These are phyloP conservation scores for Petaurus breviceps DNA, from an alignment of 2,113 vertebrate genomes.

Conservation along the genomic window DNA sequence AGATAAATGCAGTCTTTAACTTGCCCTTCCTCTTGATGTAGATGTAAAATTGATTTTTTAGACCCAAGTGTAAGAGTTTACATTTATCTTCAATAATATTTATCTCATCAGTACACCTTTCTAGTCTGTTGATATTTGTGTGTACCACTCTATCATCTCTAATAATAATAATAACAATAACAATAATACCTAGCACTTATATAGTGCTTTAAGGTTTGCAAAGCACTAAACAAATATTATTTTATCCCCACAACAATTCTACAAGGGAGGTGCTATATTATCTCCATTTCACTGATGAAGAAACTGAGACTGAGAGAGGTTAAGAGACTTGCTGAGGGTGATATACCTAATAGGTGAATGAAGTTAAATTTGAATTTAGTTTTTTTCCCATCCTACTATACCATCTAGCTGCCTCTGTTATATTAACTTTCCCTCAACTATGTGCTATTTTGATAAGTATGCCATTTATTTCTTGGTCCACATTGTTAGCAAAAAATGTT, in stretches of 20 bases:
- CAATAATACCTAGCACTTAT: not conserved
- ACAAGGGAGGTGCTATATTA: not conserved
- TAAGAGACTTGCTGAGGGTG: not conserved
- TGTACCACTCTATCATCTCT: not conserved
- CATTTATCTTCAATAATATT: not conserved
- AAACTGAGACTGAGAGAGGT: not conserved
- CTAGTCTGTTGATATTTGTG: not conserved
- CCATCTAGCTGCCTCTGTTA: not conserved
- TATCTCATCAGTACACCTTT: not conserved
- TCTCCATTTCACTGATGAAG: not conserved
- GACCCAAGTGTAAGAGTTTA: not conserved
- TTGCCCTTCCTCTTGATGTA: not conserved
- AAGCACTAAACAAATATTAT: not conserved
- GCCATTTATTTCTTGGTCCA: not conserved
- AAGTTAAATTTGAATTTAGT: not conserved
- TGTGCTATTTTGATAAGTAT: not conserved
- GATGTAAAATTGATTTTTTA: not conserved
- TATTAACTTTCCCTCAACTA: not conserved
- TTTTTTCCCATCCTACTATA: not conserved
- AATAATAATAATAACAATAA: not conserved
- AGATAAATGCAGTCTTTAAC: not conserved
- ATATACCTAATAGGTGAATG: not conserved
- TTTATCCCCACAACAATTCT: not conserved
- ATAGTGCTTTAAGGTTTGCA: not conserved
- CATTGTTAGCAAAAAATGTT: not conserved